phyloP scores from a whole-genome alignment of 2,797 vertebrate species.

The Champsocephalus gunnari region DNA sequence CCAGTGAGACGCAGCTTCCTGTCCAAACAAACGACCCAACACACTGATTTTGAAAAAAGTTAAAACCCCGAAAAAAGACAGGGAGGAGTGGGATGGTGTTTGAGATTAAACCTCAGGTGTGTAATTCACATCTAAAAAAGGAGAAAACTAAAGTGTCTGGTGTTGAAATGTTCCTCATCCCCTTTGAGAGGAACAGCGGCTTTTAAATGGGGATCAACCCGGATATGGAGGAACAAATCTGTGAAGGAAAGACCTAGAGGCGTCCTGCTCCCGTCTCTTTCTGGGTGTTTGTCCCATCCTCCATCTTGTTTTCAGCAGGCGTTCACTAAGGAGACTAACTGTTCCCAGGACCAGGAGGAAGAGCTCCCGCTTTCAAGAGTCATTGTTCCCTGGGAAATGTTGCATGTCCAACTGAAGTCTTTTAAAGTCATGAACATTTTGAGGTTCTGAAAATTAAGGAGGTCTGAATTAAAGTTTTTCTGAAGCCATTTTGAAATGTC shows the following conservation, averaged over 20 bases:
- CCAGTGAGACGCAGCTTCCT: slow-evolving; percentile 31
- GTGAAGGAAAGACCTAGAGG: slow-evolving; percentile 16
- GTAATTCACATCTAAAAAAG: slow-evolving; percentile 27
- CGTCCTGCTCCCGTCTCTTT: slow-evolving; percentile 22
- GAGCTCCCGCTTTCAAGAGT: slow-evolving; percentile 30
- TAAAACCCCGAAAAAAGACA: slow-evolving; percentile 27
- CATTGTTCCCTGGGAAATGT: slow-evolving; percentile 31
- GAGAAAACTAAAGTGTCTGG: slow-evolving; percentile 41
- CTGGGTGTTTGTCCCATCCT: not conserved
- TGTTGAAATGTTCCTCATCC: slow-evolving; percentile 25
- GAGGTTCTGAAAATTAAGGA: not conserved
- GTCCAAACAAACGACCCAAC: slow-evolving; percentile 27
- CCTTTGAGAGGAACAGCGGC: not conserved
- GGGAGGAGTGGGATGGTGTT: slow-evolving; percentile 28
- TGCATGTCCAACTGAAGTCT: slow-evolving; percentile 21
- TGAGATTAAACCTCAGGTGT: slow-evolving; percentile 21
- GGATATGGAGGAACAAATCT: slow-evolving; percentile 19
- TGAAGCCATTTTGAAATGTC: slow-evolving; percentile 39
- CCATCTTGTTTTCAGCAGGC: slow-evolving; percentile 52
- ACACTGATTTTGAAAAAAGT: slow-evolving; percentile 36
- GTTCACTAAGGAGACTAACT: slow-evolving; percentile 24
- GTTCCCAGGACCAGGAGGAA: slow-evolving; percentile 34
- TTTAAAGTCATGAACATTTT: slow-evolving; percentile 35
- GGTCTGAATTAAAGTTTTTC: slow-evolving; percentile 5
- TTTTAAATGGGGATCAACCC: slow-evolving; percentile 10